Evolutionary conservation across 1,140 invertebrate species (phyloP).

Genomic region (Acromyrmex heyeri): DNA sequence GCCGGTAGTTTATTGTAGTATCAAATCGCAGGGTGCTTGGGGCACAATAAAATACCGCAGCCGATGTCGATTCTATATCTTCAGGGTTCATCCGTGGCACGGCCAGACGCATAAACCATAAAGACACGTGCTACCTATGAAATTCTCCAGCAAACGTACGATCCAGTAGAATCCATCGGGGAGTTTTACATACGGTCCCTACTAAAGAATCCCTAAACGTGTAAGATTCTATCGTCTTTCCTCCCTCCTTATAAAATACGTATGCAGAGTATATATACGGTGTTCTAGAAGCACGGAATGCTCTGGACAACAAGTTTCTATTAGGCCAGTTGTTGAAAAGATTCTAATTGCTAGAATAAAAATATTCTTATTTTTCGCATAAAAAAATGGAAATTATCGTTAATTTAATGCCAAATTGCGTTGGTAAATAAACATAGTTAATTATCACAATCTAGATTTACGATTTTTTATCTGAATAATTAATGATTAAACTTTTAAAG

Average conservation of each 20-base stretch:
- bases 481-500: neutral
- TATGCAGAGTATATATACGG: constrained; percentile 4
- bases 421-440: neutral
- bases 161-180: constrained; percentile 40
- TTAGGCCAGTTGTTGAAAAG: neutral
- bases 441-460: neutral
- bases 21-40: constrained; percentile 42
- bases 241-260: neutral
- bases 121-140: constrained; percentile 74
- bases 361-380: neutral
- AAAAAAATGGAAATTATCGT: neutral
- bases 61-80: constrained; percentile 70
- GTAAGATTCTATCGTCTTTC: constrained; percentile 56
- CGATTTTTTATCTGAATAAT: neutral
- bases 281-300: neutral
- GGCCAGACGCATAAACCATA: constrained; percentile 77
- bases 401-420: neutral
- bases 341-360: neutral
- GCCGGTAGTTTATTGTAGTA: constrained; percentile 57
- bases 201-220: constrained; percentile 46
- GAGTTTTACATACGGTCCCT: constrained; percentile 58
- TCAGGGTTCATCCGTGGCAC: constrained; percentile 63
- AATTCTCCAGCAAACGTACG: constrained; percentile 65
- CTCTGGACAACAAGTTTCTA: neutral
- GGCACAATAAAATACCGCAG: constrained; percentile 66